Conservation (phyloP, 2,113 vertebrate species). For the Bos taurus region ARS-UCD2.0 NC_037332.1:31658001-31658500, state of each 20-base stretch:
- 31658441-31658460: background rate
- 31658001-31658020: too few relatives aligned
- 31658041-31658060: too few relatives aligned
- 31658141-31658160: too few relatives aligned
- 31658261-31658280: background rate
- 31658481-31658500: background rate
- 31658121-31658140: too few relatives aligned
- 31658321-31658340: background rate
- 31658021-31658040: too few relatives aligned
- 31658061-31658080: too few relatives aligned
- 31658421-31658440: background rate
- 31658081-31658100: too few relatives aligned
- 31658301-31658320: background rate
- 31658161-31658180: background rate
- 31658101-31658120: too few relatives aligned
- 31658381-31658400: background rate
- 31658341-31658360: background rate
- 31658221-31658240: background rate
- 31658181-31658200: background rate
- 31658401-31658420: background rate
- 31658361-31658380: background rate
- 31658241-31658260: background rate
- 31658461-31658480: background rate
- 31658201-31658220: background rate
- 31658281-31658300: background rate